Percentiles rank a stretch among this genome's conserved stretches.
Evolutionary conservation across 2,113 vertebrate species (phyloP).

Genomic region (Nesoenas mayeri): DNA sequence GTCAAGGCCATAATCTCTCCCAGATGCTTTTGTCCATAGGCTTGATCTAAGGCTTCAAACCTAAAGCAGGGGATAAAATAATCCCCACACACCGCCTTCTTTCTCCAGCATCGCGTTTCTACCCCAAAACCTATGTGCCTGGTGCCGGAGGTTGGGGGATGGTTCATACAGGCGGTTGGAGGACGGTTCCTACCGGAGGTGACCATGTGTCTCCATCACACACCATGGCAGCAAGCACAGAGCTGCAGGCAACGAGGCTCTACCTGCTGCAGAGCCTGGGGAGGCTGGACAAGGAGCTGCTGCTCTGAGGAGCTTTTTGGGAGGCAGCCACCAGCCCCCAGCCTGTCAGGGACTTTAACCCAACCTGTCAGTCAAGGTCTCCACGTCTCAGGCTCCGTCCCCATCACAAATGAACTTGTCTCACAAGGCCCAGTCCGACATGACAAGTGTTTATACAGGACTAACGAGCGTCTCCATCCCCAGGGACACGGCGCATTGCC

Average conservation of each 20-base stretch:
- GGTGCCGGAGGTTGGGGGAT: not conserved
- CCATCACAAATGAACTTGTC: not conserved
- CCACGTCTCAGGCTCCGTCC: not conserved
- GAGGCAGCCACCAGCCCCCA: not conserved
- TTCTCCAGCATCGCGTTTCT: not conserved
- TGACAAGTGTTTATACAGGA: not conserved
- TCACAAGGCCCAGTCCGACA: not conserved
- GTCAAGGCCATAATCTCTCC: not conserved
- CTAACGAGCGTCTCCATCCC: not conserved
- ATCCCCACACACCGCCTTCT: fast-evolving
- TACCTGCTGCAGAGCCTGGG: not conserved
- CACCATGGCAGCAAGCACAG: not conserved
- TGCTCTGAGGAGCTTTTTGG: not conserved
- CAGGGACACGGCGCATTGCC: fast-evolving
- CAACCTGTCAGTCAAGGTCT: not conserved
- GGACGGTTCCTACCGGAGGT: fast-evolving
- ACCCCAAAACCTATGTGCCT: not conserved
- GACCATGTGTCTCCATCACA: not conserved
- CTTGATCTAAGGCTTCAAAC: not conserved
- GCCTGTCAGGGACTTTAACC: not conserved
- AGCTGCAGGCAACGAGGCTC: not conserved
- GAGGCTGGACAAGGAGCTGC: not conserved
- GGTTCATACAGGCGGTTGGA: not conserved
- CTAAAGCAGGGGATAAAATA: not conserved
- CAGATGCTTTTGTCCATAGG: not conserved